Evolutionary conservation across 2,888 invertebrate genomes (phyloP).

Genomic region (Sipha maydis): DNA sequence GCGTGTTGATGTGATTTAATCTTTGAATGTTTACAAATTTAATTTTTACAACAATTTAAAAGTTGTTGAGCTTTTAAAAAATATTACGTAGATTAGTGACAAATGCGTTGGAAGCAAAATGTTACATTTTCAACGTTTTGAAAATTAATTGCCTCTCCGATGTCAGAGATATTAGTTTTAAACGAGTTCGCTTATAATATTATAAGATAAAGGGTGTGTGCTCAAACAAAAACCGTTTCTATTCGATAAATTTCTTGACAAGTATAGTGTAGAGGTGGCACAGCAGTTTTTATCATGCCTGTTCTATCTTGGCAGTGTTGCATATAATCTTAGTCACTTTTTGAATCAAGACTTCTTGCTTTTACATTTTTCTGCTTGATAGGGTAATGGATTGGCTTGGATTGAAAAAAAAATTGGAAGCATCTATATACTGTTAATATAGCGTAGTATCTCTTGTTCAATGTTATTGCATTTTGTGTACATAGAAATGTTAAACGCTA

Average conservation of each 20-base stretch:
- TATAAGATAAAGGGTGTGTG: background rate
- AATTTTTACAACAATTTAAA: too few relatives aligned
- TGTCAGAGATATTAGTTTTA: slow-evolving; percentile 1
- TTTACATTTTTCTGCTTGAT: background rate
- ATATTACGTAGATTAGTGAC: background rate
- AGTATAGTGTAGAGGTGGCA: too few relatives aligned
- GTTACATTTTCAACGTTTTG: slow-evolving; percentile 10
- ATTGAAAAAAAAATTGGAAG: background rate
- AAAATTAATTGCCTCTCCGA: slow-evolving; percentile 28
- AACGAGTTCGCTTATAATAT: slow-evolving; percentile 21
- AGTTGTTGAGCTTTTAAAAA: too few relatives aligned
- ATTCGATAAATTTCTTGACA: background rate
- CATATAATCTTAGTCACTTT: background rate
- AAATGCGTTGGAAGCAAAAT: background rate
- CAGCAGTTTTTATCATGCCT: background rate
- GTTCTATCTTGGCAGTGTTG: background rate
- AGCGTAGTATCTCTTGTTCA: background rate
- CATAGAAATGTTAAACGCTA: background rate
- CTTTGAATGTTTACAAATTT: too few relatives aligned
- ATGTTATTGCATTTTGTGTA: background rate
- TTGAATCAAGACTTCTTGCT: background rate
- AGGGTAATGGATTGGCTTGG: background rate
- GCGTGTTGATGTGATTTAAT: too few relatives aligned
- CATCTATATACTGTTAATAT: background rate
- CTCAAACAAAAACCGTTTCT: background rate